These are phyloP conservation scores for Clarias batrachus DNA, from an alignment of 2,113 vertebrate species.

Conservation along the genomic window DNA sequence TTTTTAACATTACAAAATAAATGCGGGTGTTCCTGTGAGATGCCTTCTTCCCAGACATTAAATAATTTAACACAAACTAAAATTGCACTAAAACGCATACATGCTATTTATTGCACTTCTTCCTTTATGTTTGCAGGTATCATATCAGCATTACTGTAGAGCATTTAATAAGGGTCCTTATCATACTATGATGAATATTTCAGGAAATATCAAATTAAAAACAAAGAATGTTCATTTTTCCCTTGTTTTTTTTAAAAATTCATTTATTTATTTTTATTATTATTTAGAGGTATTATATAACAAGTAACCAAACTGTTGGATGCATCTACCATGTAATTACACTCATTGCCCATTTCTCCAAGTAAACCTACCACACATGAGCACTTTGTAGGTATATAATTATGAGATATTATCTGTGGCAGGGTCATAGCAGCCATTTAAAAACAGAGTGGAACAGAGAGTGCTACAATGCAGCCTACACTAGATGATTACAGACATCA, in stretches of 20 bases:
- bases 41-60: background rate
- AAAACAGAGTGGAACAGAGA: background rate
- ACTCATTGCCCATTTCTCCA: background rate
- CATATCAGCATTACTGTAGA: background rate
- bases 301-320: background rate
- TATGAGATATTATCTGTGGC: background rate
- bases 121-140: background rate
- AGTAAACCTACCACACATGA: background rate
- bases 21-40: background rate
- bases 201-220: background rate
- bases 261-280: background rate
- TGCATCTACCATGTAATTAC: background rate
- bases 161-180: background rate
- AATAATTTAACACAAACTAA: background rate
- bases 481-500: background rate
- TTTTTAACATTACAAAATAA: background rate
- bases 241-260: background rate
- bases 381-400: background rate
- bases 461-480: background rate
- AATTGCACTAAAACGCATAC: background rate
- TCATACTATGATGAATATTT: background rate
- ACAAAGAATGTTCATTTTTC: background rate
- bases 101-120: background rate
- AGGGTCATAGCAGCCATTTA: background rate
- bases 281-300: background rate